Evolutionary conservation across 1,140 invertebrate species (phyloP).

Genomic region (Bilobella aurantiaca): DNA sequence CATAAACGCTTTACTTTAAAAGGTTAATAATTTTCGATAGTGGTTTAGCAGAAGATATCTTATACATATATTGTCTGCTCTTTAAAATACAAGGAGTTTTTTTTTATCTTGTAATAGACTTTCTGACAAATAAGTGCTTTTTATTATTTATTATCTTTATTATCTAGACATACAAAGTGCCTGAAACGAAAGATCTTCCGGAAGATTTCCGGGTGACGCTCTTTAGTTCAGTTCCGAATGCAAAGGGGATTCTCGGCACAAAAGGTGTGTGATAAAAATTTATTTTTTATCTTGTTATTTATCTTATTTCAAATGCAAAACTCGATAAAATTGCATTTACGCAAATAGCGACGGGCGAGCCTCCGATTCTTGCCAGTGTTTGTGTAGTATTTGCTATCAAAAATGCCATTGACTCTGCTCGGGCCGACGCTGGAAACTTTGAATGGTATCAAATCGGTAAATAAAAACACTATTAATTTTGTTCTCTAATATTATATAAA

Average conservation of each 20-base stretch:
- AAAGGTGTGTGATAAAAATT: constrained; percentile 12
- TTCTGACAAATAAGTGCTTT: too few species aligned
- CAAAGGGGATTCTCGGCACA: constrained; percentile 7
- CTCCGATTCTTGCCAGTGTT: constrained; percentile 34
- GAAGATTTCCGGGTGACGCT: constrained; percentile 70
- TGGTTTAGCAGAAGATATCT: too few species aligned
- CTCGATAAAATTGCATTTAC: too few species aligned
- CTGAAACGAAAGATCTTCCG: constrained; percentile 71
- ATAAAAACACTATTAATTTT: neutral
- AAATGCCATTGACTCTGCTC: constrained; percentile 55
- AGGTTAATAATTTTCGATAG: too few species aligned
- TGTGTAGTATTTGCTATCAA: constrained; percentile 57
- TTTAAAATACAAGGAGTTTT: too few species aligned
- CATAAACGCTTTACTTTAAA: too few species aligned
- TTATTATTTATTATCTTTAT: neutral
- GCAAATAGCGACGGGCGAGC: neutral
- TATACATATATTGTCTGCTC: too few species aligned
- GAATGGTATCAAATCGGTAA: constrained; percentile 34
- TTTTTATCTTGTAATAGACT: too few species aligned
- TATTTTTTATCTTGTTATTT: neutral
- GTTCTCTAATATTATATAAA: too few species aligned
- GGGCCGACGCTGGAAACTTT: constrained; percentile 43
- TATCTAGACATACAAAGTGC: constrained; percentile 62
- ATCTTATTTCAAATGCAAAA: too few species aligned
- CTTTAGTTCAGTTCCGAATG: constrained; percentile 49